A percentile compares a stretch with the other conserved stretches of the same genome.
phyloP scores from a whole-genome alignment of 1,140 invertebrate genomes.

The Temnothorax longispinosus region DNA sequence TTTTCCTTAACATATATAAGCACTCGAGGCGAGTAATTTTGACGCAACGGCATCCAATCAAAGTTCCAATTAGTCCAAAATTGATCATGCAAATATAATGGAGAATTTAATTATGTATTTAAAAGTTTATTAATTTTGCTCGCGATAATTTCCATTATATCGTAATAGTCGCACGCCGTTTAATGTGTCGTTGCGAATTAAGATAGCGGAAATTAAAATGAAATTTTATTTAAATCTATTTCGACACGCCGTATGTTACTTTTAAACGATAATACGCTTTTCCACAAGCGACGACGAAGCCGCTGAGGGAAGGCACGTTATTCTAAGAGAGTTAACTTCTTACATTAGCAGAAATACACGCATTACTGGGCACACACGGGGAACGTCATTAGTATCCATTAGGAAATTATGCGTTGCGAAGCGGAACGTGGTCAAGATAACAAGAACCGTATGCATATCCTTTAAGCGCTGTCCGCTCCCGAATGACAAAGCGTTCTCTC shows the following conservation, averaged over 20 bases:
- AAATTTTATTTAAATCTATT: constrained; percentile 22
- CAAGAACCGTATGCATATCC: constrained; percentile 53
- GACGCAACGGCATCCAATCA: not conserved
- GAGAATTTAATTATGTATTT: not conserved
- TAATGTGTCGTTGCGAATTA: constrained; percentile 6
- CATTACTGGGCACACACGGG: constrained; percentile 31
- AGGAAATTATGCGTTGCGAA: constrained; percentile 48
- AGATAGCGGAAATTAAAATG: constrained; percentile 23
- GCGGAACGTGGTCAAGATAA: constrained; percentile 46
- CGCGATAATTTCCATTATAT: not conserved
- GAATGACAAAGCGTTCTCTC: constrained; percentile 37
- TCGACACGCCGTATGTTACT: not conserved
- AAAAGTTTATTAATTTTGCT: not conserved
- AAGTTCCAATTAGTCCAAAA: not conserved
- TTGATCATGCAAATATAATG: not conserved
- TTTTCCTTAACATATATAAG: not conserved
- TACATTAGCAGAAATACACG: constrained; percentile 24
- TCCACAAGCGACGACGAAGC: not conserved
- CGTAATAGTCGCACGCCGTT: not conserved
- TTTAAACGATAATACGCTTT: constrained; percentile 18
- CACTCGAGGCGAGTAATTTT: not conserved
- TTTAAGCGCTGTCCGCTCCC: constrained; percentile 42
- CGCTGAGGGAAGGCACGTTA: not conserved
- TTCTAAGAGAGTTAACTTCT: constrained; percentile 40
- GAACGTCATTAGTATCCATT: constrained; percentile 51